Evolutionary conservation across 2,888 invertebrate species (phyloP), one percentile per base, ranked within the genome.

Genomic region (Phyllotreta striolata): DNA sequence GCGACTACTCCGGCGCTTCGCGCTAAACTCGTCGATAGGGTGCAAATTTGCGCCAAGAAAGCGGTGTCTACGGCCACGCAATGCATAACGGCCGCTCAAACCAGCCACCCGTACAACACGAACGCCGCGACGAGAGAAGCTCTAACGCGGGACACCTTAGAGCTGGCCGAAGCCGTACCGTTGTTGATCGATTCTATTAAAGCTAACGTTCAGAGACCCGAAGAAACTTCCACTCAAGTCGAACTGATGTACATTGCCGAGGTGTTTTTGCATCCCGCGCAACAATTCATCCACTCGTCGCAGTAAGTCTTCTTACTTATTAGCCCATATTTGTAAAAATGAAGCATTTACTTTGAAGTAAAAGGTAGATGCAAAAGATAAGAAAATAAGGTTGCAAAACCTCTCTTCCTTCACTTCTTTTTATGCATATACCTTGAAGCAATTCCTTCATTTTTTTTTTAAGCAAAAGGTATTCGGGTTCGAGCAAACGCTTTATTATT

Each of bases 11-110:
- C 92, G 13, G 90, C 91, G 1, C 85, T 88, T 76, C 89, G 90
- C 76, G 88, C 85, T 71, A 92, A 88, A 76, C 81, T 92, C n/a
- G 88, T 92, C 24, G 86, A 87, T 71, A 84, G 87, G 58, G 81
- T 88, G 1, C 85, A 87, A 78, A 86, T 87, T 75, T 92, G 92
- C 69, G 94, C 95, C 0, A 91, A 91, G 69, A 91, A 92, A 72
- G 93, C 95, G 0, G 92, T 94, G 0, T 89, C 94, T 0, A 91
- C 93, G 60, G 95, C 95, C 0, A 95, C 95, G 0, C 97, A 98
- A 79, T 91, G 95, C 73, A 91, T 97, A 69, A 90, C 93, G 0
- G 92, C 96, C 0, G 91, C 95, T 0, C 92, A 94, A 71, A 91
- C 91, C 72, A 93, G 93, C 0, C 87, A 88, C 1, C 87, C 87